A percentile compares a stretch with the other conserved stretches of the same genome.
Conservation (phyloP, 2,888 invertebrate genomes). For the Rhabditophanes sp. region DNA sequence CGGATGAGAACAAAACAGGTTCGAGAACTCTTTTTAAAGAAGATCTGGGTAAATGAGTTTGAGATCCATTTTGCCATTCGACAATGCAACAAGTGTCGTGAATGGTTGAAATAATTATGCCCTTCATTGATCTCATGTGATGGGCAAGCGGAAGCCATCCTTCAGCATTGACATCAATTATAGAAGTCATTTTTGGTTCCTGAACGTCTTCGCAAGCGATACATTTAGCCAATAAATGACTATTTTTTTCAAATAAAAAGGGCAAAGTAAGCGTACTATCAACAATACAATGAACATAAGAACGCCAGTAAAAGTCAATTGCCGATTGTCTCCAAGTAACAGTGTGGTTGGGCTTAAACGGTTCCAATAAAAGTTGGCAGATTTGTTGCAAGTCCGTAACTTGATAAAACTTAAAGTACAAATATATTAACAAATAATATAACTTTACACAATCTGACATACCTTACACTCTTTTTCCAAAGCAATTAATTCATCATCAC, state of each 20-base stretch:
- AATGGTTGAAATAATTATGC: too few species aligned
- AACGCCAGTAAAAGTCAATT: constrained; percentile 28
- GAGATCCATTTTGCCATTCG: constrained; percentile 28
- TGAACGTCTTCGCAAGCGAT: constrained; percentile 33
- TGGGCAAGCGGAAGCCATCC: constrained; percentile 33
- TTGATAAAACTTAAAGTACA: too few species aligned
- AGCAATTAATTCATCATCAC: too few species aligned
- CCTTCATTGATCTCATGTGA: constrained; percentile 31
- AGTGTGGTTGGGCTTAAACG: constrained; percentile 2
- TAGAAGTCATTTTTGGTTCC: constrained; percentile 30
- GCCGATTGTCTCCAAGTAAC: constrained; percentile 29
- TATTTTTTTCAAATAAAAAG: constrained; percentile 33
- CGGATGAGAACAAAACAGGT: background rate
- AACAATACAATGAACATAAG: constrained; percentile 28
- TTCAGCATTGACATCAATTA: constrained; percentile 27
- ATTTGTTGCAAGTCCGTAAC: constrained; percentile 20
- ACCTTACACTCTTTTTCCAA: too few species aligned
- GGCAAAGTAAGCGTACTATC: constrained; percentile 29
- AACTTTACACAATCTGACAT: too few species aligned
- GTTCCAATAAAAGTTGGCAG: constrained; percentile 8
- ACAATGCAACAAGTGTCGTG: constrained; percentile 31
- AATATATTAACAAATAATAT: too few species aligned
- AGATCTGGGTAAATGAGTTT: constrained; percentile 25
- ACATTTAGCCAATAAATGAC: constrained; percentile 28
- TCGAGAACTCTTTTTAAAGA: constrained; percentile 4